phyloP scores from a whole-genome alignment of 2,113 vertebrate species.

The Rhombomys opimus region DNA sequence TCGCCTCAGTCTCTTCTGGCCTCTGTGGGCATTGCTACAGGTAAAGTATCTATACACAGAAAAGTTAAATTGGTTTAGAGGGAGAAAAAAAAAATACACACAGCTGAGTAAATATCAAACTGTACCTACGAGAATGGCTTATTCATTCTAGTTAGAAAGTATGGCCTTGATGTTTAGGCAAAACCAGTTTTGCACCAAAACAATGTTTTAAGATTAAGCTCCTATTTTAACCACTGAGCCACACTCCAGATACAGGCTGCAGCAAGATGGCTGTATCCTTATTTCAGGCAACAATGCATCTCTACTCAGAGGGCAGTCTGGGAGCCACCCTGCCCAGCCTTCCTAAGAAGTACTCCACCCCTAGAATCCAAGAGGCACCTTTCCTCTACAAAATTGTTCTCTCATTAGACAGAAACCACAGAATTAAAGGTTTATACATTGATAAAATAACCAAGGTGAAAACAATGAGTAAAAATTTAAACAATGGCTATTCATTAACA shows the following conservation, averaged over 20 bases:
- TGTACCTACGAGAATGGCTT: not conserved
- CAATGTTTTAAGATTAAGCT: not conserved
- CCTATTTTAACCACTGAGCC: not conserved
- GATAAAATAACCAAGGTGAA: not conserved
- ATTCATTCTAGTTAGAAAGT: not conserved
- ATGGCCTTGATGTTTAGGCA: not conserved
- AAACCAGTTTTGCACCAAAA: not conserved
- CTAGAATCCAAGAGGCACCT: not conserved
- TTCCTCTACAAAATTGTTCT: not conserved
- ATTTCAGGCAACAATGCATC: not conserved
- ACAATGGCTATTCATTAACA: not conserved
- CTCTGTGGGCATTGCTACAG: not conserved
- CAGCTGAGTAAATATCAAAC: not conserved
- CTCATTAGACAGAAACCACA: not conserved
- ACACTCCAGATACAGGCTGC: not conserved
- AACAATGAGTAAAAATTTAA: not conserved
- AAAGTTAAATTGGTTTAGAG: not conserved
- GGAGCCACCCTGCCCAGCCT: not conserved
- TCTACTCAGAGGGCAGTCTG: not conserved
- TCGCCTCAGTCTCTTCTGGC: not conserved
- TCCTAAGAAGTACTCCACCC: not conserved
- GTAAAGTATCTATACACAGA: not conserved
- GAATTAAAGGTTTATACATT: not conserved
- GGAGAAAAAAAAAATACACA: not conserved
- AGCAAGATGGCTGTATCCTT: not conserved